Evolutionary conservation across 2,888 invertebrate genomes (phyloP).

Genomic region (Dendrolimus pini): DNA sequence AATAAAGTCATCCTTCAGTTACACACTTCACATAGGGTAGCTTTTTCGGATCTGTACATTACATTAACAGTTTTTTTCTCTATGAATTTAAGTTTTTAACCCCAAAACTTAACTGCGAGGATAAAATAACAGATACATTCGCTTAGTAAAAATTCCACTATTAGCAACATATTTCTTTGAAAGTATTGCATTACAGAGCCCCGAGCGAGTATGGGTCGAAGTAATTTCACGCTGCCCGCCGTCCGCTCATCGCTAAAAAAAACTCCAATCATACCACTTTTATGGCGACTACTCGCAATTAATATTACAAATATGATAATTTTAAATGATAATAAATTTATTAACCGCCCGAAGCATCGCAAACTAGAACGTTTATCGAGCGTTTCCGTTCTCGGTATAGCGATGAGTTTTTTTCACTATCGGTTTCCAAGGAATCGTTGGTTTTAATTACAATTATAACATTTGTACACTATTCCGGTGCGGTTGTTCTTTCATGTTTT

Average conservation of each 20-base stretch:
- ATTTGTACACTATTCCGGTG: constrained; percentile 33
- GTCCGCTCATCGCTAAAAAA: constrained; percentile 45
- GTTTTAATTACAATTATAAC: constrained; percentile 38
- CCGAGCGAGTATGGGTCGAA: constrained; percentile 6
- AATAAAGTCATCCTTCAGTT: too few relatives aligned
- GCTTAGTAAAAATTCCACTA: too few relatives aligned
- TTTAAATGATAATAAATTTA: constrained; percentile 51
- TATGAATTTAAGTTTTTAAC: too few relatives aligned
- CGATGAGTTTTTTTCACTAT: constrained; percentile 36
- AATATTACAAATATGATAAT: constrained; percentile 57
- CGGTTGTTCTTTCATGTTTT: constrained; percentile 31
- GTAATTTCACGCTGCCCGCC: constrained; percentile 58
- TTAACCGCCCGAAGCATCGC: constrained; percentile 29
- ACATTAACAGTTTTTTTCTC: too few relatives aligned
- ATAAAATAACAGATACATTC: too few relatives aligned
- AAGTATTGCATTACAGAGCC: too few relatives aligned
- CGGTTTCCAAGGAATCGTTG: constrained; percentile 45
- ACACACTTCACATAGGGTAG: too few relatives aligned
- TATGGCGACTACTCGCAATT: constrained; percentile 41
- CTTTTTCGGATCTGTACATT: too few relatives aligned
- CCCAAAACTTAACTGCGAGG: too few relatives aligned
- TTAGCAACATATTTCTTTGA: too few relatives aligned
- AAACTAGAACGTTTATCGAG: constrained; percentile 52
- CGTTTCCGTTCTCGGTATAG: constrained; percentile 54
- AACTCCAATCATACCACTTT: constrained; percentile 47